These are phyloP conservation scores for Acridotheres tristis DNA, from an alignment of 2,797 vertebrate species.

Conservation along the genomic window DNA sequence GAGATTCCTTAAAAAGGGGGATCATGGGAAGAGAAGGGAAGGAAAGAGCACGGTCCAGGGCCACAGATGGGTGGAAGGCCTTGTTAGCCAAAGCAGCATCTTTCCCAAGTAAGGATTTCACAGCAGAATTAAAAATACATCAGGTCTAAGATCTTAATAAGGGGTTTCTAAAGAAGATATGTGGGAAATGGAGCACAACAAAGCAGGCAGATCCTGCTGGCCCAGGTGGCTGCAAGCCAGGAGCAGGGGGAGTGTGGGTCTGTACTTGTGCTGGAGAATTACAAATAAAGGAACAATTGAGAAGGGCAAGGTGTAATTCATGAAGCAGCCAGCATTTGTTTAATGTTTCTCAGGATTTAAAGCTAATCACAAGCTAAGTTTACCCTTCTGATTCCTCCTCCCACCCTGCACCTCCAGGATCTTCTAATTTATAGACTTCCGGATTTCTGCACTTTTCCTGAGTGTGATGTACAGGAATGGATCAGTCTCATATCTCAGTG, in stretches of 20 bases:
- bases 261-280: background rate
- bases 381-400: slow-evolving; percentile 3
- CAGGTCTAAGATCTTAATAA: background rate
- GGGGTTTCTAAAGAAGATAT: background rate
- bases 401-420: slow-evolving; percentile 13
- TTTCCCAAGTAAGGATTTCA: background rate
- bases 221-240: background rate
- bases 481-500: slow-evolving; percentile 21
- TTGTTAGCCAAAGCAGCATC: background rate
- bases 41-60: fast-evolving
- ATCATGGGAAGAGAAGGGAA: background rate
- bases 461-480: background rate
- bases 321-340: background rate
- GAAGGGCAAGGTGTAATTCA: background rate
- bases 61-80: background rate
- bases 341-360: background rate
- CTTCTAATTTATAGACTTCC: slow-evolving; percentile 52
- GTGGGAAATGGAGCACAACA: background rate
- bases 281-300: background rate
- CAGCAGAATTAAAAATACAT: background rate
- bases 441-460: slow-evolving; percentile 37
- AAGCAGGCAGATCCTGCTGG: background rate
- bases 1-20: background rate
- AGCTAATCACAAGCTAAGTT: slow-evolving; percentile 37
- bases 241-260: background rate